Evolutionary conservation across 1,140 invertebrate species (phyloP).

Genomic region (Anoplolepis gracilipes): DNA sequence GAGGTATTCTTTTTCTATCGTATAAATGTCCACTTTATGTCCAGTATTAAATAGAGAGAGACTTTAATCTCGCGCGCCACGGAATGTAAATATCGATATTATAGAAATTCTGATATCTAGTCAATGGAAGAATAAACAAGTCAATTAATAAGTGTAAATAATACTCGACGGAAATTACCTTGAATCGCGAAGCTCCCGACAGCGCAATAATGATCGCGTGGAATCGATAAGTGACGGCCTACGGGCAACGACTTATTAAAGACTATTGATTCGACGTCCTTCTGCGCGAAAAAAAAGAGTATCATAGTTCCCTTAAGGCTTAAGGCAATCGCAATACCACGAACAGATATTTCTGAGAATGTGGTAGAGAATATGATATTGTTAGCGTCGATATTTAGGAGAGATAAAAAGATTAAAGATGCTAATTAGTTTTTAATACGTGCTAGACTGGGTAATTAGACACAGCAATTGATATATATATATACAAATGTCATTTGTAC

Average conservation of each 20-base stretch:
- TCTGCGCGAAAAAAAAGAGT: neutral
- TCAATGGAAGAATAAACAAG: slow-evolving; percentile 35
- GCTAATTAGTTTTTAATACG: neutral
- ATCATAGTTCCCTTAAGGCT: neutral
- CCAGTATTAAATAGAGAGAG: neutral
- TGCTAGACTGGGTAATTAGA: neutral
- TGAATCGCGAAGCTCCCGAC: neutral
- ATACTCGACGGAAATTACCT: slow-evolving; percentile 19
- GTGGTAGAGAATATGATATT: neutral
- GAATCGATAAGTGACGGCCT: slow-evolving; percentile 33
- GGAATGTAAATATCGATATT: slow-evolving; percentile 14
- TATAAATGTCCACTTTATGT: neutral
- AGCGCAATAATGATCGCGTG: slow-evolving; percentile 17
- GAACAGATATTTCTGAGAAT: slow-evolving; percentile 2
- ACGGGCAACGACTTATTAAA: slow-evolving; percentile 23
- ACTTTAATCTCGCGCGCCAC: neutral
- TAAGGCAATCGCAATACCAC: neutral
- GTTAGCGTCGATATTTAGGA: neutral
- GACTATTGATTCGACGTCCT: slow-evolving; percentile 25
- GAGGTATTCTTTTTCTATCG: neutral
- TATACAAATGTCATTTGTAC: neutral
- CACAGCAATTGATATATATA: neutral
- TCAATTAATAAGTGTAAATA: slow-evolving; percentile 18
- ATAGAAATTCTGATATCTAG: slow-evolving; percentile 31
- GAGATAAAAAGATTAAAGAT: slow-evolving; percentile 13